phyloP scores from a whole-genome alignment of 2,888 invertebrate species.

The Pachliopta kotzebuea region DNA sequence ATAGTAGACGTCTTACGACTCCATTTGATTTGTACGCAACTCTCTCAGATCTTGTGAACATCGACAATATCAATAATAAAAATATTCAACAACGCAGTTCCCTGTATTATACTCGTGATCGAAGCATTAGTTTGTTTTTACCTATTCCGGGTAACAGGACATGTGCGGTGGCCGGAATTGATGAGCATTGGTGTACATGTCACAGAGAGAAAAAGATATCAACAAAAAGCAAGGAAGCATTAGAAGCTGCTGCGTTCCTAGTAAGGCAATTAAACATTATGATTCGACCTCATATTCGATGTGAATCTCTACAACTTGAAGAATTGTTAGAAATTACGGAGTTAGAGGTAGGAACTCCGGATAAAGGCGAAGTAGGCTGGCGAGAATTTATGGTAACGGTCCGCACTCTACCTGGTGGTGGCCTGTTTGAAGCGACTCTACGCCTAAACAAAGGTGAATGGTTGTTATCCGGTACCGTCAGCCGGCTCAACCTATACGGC shows the following conservation, averaged over 20 bases:
- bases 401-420: conserved; percentile 84
- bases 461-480: conserved; percentile 85
- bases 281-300: conserved; percentile 81
- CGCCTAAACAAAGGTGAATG: conserved; percentile 53
- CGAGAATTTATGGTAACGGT: conserved; percentile 83
- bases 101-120: conserved; percentile 57
- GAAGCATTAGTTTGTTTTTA: conserved; percentile 89
- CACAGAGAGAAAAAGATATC: conserved; percentile 82
- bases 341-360: conserved; percentile 68
- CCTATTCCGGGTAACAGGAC: conserved; percentile 86
- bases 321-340: conserved; percentile 85
- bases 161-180: conserved; percentile 88
- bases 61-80: conserved; percentile 65
- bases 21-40: conserved; percentile 93
- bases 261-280: conserved; percentile 84
- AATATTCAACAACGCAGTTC: conserved; percentile 56
- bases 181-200: conserved; percentile 94
- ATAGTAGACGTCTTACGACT: conserved; percentile 86
- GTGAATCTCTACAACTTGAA: conserved; percentile 82
- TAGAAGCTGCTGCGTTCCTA: conserved; percentile 81
- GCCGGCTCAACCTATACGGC: conserved; percentile 90
- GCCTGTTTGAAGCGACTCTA: conserved; percentile 90
- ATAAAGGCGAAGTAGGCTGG: conserved; percentile 63
- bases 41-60: conserved; percentile 83
- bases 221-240: conserved; percentile 74